Base-by-base conservation (phyloP, 1,140 invertebrate species). In the Drosophila pallidifrons region DNA sequence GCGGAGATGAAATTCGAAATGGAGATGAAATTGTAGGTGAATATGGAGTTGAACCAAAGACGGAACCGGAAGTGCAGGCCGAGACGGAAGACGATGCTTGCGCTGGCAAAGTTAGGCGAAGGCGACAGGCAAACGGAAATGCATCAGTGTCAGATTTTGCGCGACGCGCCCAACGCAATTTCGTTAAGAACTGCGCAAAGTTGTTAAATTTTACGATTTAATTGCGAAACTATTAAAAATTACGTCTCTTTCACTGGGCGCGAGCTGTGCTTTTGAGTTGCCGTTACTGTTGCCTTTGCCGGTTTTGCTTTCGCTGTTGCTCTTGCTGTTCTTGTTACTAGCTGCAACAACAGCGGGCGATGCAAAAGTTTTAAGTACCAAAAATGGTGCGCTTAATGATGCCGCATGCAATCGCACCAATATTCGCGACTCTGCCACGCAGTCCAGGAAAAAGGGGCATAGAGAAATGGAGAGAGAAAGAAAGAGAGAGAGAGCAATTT, bases 161-260 rank as follows among this genome's bases (percentile, higher is more conserved):
- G 68, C 75, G 77, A 51, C 47, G 68, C 73, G 64, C 68, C 69
- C 64, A 65, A 70, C 65, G 75, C 75, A 87, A 82, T 82, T 91
- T 91, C 82, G 73, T 82, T 80, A 91, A 87, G 87, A 90, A 89
- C 82, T 91, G 87, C 82, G 77, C 82, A 91, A 91, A 91, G 87
- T 91, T 91, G 87, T 91, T 82, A 91, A 91, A 91, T 87, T 91
- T 91, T 91, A 91, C 87, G 87, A 88, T 91, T 91, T 91, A 91
- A 91, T 91, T 91, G 82, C 87, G 74, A 82, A 82, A 87, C 82
- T 91, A 87, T 90, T 90, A 90, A 90, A 91, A 90, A 91, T 91
- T 87, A 91, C 79, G 82, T 91, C 82, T 79, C 85, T 79, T 81
- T 78, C 73, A 64, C 28, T 65, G 81, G 77, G 67, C 61, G 66